Conservation (phyloP, 2,797 vertebrate genomes). For the Caiman crocodilus region DNA sequence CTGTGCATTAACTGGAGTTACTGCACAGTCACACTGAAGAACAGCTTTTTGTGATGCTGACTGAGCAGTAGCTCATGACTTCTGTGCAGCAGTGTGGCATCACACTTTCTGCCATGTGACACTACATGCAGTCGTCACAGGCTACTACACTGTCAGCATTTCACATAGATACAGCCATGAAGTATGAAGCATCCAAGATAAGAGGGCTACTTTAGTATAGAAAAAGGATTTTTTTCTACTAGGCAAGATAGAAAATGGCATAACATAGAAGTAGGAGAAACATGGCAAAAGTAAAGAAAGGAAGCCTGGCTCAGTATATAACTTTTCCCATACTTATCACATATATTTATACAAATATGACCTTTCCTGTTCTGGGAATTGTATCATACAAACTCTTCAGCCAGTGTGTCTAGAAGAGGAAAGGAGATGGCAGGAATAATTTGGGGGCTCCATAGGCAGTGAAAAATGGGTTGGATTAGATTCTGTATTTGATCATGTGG, state of each 20-base stretch:
- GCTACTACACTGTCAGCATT: no score
- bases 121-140: no score
- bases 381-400: accelerated
- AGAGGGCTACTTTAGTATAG: background rate
- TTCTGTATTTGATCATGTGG: no score
- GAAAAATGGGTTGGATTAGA: background rate
- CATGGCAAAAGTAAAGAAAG: background rate
- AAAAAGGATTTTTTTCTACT: background rate
- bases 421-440: background rate
- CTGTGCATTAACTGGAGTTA: no score
- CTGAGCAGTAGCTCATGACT: no score
- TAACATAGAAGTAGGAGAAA: background rate
- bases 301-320: accelerated
- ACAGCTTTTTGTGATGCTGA: no score
- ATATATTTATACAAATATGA: background rate
- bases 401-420: background rate
- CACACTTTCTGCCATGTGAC: no score
- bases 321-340: background rate
- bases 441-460: background rate
- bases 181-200: no score
- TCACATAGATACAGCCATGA: no score
- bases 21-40: no score
- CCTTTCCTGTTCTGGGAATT: background rate
- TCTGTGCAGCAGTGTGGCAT: no score
- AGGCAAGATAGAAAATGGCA: background rate